These are phyloP conservation scores for Tipula vernalis DNA, from an alignment of 2,888 invertebrate genomes.

Conservation along the genomic window DNA sequence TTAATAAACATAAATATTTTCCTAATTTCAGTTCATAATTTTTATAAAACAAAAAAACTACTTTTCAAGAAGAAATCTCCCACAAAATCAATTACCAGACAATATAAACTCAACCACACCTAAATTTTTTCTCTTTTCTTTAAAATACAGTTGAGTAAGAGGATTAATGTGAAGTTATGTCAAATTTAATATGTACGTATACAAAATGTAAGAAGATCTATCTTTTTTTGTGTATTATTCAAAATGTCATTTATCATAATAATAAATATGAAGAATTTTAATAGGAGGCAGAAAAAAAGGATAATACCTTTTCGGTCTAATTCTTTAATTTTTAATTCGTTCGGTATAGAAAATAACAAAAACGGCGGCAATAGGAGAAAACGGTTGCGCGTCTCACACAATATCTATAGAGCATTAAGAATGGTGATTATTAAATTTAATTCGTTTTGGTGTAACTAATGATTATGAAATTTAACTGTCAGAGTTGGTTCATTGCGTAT, in stretches of 20 bases:
- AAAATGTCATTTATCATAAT: background rate
- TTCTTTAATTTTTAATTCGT: background rate
- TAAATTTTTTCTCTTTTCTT: background rate
- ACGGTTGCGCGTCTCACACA: background rate
- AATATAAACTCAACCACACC: background rate
- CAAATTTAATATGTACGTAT: background rate
- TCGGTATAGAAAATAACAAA: background rate
- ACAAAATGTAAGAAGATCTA: background rate
- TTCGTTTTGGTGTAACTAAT: background rate
- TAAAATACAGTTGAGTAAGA: background rate
- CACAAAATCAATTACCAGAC: background rate
- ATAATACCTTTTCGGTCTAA: background rate
- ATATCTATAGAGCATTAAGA: background rate
- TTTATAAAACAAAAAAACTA: background rate
- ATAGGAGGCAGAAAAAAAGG: background rate
- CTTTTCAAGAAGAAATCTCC: background rate
- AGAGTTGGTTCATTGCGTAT: background rate
- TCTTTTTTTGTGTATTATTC: background rate
- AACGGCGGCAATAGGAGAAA: background rate
- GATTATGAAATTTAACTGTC: background rate
- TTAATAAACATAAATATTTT: background rate
- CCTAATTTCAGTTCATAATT: background rate
- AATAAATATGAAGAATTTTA: background rate
- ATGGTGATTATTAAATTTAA: background rate
- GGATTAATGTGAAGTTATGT: background rate